These are phyloP conservation scores for Channa striata DNA, from an alignment of 2,797 vertebrate genomes.

Conservation along the genomic window DNA sequence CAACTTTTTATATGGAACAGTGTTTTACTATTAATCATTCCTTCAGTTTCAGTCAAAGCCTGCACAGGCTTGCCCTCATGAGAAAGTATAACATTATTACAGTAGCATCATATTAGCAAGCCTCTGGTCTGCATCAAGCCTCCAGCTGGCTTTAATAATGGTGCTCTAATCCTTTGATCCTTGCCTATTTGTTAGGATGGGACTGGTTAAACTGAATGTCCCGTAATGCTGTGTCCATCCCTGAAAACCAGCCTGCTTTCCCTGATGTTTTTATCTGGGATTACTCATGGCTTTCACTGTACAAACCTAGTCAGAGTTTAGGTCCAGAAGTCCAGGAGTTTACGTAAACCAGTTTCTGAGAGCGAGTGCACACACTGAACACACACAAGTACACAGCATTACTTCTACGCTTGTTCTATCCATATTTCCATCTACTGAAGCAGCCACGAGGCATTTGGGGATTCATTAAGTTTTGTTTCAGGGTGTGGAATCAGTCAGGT, in stretches of 20 bases:
- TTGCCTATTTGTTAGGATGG: constrained; percentile 62
- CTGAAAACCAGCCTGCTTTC: constrained; percentile 52
- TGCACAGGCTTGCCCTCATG: constrained; percentile 12
- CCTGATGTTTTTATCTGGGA: constrained; percentile 57
- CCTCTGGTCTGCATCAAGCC: constrained; percentile 30
- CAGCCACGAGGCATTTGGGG: constrained; percentile 38
- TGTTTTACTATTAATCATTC: background rate
- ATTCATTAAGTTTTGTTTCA: constrained; percentile 43
- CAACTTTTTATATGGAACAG: background rate
- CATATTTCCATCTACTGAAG: constrained; percentile 28
- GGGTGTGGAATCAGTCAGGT: constrained; percentile 26
- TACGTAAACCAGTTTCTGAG: constrained; percentile 47
- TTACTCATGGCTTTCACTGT: constrained; percentile 45
- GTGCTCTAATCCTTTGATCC: constrained; percentile 63
- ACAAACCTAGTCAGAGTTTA: constrained; percentile 47
- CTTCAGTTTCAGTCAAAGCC: constrained; percentile 2
- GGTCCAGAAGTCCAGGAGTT: constrained; percentile 43
- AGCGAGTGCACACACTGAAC: constrained; percentile 15
- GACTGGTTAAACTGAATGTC: constrained; percentile 62
- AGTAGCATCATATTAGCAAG: constrained; percentile 44
- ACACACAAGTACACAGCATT: constrained; percentile 10
- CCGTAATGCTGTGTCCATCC: constrained; percentile 47
- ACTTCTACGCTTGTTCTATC: constrained; percentile 30
- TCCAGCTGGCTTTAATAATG: constrained; percentile 70
- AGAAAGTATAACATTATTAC: constrained; percentile 35